phyloP scores from a whole-genome alignment of 2,888 invertebrate species.

The Morpho deidamia region DNA sequence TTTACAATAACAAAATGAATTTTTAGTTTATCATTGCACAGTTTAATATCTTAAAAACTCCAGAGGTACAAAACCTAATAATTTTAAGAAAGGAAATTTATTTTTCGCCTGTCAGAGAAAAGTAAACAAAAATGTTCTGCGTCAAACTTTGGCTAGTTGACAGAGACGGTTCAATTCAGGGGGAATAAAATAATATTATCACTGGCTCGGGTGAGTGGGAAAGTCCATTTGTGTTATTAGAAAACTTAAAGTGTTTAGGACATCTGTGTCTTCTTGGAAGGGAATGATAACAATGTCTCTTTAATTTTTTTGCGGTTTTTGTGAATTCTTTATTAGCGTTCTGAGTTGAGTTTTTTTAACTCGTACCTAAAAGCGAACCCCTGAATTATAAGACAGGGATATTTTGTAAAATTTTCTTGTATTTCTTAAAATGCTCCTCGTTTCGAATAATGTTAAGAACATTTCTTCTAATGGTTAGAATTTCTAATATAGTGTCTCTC shows the following conservation, averaged over 20 bases:
- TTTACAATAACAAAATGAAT: background rate
- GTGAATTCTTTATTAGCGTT: slow-evolving; percentile 3
- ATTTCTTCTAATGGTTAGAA: too few relatives aligned
- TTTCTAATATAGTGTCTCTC: too few relatives aligned
- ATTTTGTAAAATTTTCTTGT: too few relatives aligned
- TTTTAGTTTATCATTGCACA: background rate
- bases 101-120: slow-evolving; percentile 27
- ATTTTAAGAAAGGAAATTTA: slow-evolving; percentile 25
- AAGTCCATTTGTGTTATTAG: slow-evolving; percentile 51
- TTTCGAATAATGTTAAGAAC: too few relatives aligned
- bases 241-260: slow-evolving; percentile 37
- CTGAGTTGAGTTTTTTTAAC: slow-evolving; percentile 1
- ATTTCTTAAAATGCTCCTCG: too few relatives aligned
- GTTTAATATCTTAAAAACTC: slow-evolving; percentile 8
- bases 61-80: slow-evolving; percentile 13
- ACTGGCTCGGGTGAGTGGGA: slow-evolving; percentile 37
- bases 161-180: slow-evolving; percentile 34
- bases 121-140: slow-evolving; percentile 34
- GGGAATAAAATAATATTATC: slow-evolving; percentile 51
- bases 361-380: slow-evolving; percentile 3
- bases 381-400: background rate
- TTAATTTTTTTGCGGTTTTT: slow-evolving; percentile 19
- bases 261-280: slow-evolving; percentile 30
- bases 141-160: slow-evolving; percentile 36
- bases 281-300: slow-evolving; percentile 21